Conservation (phyloP, 2,888 invertebrate genomes). For the Creontiades dilutus region DNA sequence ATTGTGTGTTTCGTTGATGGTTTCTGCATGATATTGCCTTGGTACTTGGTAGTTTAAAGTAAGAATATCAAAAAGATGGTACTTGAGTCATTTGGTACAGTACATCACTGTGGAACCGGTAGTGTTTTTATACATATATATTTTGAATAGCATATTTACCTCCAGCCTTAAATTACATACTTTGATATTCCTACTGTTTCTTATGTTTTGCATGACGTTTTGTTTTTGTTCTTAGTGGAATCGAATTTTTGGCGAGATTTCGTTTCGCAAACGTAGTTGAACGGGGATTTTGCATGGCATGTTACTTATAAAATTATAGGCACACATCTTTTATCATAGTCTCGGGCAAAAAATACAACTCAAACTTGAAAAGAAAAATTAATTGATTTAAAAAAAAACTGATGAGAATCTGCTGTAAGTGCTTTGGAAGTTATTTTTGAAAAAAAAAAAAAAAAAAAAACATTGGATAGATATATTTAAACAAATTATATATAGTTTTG, state of each 20-base stretch:
- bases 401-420: not conserved
- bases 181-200: conserved; percentile 64
- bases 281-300: conserved; percentile 66
- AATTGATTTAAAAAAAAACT: not conserved
- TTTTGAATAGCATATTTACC: not conserved
- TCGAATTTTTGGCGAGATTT: conserved; percentile 22
- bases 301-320: conserved; percentile 58
- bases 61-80: conserved; percentile 63
- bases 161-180: not conserved
- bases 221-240: conserved; percentile 29
- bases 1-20: conserved; percentile 54
- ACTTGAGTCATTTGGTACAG: not conserved
- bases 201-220: conserved; percentile 45
- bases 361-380: not conserved
- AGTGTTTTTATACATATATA: not conserved
- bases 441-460: no score
- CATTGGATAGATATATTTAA: no score
- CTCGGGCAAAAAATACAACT: not conserved
- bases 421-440: not conserved
- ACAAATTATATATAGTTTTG: not conserved
- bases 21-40: conserved; percentile 39
- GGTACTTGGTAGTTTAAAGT: conserved; percentile 21
- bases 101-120: not conserved
- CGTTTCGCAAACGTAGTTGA: conserved; percentile 32
- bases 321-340: conserved; percentile 53